These are phyloP conservation scores for Platycheirus albimanus DNA, from an alignment of 2,888 invertebrate genomes.

Conservation along the genomic window DNA sequence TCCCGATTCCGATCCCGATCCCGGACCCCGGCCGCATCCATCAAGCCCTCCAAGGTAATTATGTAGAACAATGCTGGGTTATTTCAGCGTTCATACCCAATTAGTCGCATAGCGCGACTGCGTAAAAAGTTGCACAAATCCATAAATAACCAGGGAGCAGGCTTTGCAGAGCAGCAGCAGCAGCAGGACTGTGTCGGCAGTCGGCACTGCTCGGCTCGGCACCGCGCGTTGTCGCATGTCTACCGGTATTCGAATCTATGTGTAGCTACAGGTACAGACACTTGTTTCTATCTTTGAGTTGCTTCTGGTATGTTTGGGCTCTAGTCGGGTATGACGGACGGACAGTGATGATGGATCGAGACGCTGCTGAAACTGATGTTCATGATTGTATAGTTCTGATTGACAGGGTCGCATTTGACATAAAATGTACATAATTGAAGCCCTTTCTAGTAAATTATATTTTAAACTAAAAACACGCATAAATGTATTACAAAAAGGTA, in stretches of 20 bases:
- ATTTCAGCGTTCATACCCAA: conserved; percentile 81
- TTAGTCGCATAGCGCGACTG: conserved; percentile 82
- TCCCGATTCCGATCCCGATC: background rate
- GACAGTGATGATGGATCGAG: conserved; percentile 62
- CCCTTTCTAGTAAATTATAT: no score
- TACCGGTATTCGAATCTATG: conserved; percentile 67
- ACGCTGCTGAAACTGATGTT: conserved; percentile 59
- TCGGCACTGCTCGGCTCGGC: no score
- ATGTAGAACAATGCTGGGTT: conserved; percentile 80
- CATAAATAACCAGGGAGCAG: conserved; percentile 80
- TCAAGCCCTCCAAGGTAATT: conserved; percentile 82
- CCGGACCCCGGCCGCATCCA: conserved; percentile 74
- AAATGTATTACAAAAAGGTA: no score
- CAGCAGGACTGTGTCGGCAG: conserved; percentile 71
- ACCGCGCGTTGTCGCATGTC: conserved; percentile 68
- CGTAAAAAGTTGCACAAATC: conserved; percentile 82
- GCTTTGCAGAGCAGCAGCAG: conserved; percentile 63
- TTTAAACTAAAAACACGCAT: no score
- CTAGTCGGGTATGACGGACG: conserved; percentile 59
- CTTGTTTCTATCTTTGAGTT: conserved; percentile 75
- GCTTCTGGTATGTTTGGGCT: conserved; percentile 64
- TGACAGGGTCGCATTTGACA: conserved; percentile 16
- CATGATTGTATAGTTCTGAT: conserved; percentile 27
- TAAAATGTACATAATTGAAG: background rate
- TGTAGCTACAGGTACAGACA: conserved; percentile 75